Percentiles rank a stretch among this genome's conserved stretches.
Evolutionary conservation across 2,113 vertebrate species (phyloP).

Genomic region (Microtus pennsylvanicus): DNA sequence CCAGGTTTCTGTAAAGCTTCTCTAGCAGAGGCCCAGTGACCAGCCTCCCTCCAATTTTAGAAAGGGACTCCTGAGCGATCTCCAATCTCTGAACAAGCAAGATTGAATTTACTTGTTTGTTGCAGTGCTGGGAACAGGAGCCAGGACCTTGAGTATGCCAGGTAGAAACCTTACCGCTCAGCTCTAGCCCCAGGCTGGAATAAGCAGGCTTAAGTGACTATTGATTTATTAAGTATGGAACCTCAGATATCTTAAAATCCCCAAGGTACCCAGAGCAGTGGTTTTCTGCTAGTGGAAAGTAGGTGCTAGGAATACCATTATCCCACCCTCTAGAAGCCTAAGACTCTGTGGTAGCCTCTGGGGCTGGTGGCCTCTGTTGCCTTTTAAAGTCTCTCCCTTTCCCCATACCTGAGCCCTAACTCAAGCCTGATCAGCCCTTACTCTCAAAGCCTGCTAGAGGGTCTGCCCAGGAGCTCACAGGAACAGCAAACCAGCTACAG

Average conservation of each 20-base stretch:
- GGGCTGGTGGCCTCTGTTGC: neutral
- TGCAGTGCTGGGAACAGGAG: neutral
- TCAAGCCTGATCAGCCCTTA: neutral
- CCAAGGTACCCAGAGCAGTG: neutral
- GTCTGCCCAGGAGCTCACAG: neutral
- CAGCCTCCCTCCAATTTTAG: neutral
- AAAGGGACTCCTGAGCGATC: neutral
- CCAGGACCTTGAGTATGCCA: neutral
- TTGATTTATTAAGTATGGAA: neutral
- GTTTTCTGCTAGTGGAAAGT: neutral
- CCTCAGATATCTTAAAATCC: neutral
- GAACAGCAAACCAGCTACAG: neutral
- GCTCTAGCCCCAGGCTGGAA: neutral
- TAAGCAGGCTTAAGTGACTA: neutral
- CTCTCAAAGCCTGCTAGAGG: neutral
- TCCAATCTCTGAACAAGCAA: neutral
- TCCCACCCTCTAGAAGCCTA: neutral
- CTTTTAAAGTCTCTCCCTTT: neutral
- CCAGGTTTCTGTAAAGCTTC: neutral
- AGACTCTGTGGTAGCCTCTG: neutral
- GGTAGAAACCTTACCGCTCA: neutral
- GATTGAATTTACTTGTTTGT: neutral
- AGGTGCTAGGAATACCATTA: neutral
- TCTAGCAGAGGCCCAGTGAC: neutral
- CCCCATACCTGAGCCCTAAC: neutral